Percentiles rank a stretch among this genome's conserved stretches.
Conservation (phyloP, 2,888 invertebrate genomes). For the Tenthredo notha region DNA sequence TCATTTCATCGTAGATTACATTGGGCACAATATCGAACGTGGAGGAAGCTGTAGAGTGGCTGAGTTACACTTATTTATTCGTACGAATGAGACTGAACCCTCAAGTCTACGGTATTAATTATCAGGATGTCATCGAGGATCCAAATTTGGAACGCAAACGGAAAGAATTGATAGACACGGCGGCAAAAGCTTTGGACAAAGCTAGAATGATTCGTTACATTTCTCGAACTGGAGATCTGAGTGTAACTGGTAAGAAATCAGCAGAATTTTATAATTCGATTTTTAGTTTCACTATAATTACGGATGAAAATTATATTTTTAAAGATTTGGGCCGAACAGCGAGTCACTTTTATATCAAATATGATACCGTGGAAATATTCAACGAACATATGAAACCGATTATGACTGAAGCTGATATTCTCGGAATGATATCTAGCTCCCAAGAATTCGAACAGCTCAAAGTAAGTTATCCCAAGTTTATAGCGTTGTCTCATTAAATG, state of each 20-base stretch:
- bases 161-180: slow-evolving; percentile 87
- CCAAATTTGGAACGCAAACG: slow-evolving; percentile 89
- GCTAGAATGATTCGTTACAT: slow-evolving; percentile 97
- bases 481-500: neutral
- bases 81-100: slow-evolving; percentile 97
- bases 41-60: slow-evolving; percentile 98
- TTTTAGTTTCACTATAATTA: slow-evolving; percentile 9
- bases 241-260: slow-evolving; percentile 81
- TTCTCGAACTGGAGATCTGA: slow-evolving; percentile 89
- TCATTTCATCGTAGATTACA: slow-evolving; percentile 83
- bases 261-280: slow-evolving; percentile 11
- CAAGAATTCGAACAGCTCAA: slow-evolving; percentile 98
- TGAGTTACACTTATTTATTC: slow-evolving; percentile 97
- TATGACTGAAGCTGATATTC: slow-evolving; percentile 92
- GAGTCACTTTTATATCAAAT: slow-evolving; percentile 98
- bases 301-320: slow-evolving; percentile 53
- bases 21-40: slow-evolving; percentile 98
- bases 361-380: slow-evolving; percentile 96
- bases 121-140: slow-evolving; percentile 85
- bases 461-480: slow-evolving; percentile 77
- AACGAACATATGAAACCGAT: slow-evolving; percentile 89
- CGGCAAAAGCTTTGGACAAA: slow-evolving; percentile 93
- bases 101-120: slow-evolving; percentile 85
- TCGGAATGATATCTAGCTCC: slow-evolving; percentile 94
- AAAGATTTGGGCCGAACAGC: slow-evolving; percentile 96